These are phyloP conservation scores for Villa cingulata DNA, from an alignment of 2,888 invertebrate species.

Conservation along the genomic window DNA sequence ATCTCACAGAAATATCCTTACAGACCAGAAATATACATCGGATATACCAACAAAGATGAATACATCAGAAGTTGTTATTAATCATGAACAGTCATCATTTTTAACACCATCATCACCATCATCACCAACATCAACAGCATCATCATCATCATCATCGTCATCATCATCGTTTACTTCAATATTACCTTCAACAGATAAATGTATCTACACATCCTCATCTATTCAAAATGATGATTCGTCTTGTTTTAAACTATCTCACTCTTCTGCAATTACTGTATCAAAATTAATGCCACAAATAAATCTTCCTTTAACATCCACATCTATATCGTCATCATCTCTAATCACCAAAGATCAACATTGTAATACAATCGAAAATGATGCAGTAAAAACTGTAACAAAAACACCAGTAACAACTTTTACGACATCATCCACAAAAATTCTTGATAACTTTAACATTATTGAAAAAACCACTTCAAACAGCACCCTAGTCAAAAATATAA, in stretches of 20 bases:
- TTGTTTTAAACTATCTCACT: background rate
- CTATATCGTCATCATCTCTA: background rate
- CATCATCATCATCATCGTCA: background rate
- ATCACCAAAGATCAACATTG: background rate
- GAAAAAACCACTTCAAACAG: background rate
- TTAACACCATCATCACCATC: slow-evolving; percentile 2
- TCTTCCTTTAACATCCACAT: too few relatives aligned
- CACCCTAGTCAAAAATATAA: background rate
- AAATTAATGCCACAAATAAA: too few relatives aligned
- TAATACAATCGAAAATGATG: background rate
- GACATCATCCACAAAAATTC: background rate
- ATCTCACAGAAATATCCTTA: slow-evolving; percentile 6
- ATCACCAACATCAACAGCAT: background rate
- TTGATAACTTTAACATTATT: background rate
- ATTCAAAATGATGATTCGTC: background rate
- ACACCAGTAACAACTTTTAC: background rate
- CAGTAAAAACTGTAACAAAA: background rate
- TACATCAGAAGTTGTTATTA: background rate
- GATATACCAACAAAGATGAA: background rate
- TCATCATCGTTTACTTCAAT: background rate
- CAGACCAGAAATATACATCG: background rate
- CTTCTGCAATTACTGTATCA: background rate
- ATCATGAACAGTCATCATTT: background rate
- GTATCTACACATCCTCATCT: background rate
- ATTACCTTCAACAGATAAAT: background rate